Base-by-base conservation (phyloP, 2,888 invertebrate genomes). In the Thymelicus sylvestris region DNA sequence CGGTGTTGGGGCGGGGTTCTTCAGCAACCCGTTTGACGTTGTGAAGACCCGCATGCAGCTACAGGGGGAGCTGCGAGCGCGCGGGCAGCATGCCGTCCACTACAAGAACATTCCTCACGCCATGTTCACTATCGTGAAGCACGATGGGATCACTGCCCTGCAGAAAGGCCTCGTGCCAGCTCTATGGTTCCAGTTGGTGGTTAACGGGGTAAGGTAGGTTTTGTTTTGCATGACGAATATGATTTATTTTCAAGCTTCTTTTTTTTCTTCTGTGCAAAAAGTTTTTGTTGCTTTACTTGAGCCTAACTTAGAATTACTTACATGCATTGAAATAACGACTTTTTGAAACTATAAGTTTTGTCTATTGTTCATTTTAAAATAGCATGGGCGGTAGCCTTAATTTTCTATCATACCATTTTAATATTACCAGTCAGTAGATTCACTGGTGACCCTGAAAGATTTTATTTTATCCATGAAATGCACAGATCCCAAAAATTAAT, bases 1-100 rank as follows among this genome's bases (percentile, higher is more conserved):
- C 0, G 97, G 97, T 0, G 96, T 96, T 41, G 96, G 96, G 3
- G 97, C 97, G 0, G 97, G 97, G 8, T 94, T 97, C 81, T 96
- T 98, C 82, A 97, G 97, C 74, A 98, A 98, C 88, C 98, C 98
- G 0, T 95, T 98, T 78, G 98, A 98, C 84, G 98, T 98, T 7
- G 89, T 98, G 48, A 98, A 98, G 93, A 98, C 97, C 15, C 95
- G 98, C 0, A 96, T 98, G 94, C 98, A 98, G 85, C 93, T 98
- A 15, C 98, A 98, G 90, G 96, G 96, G n/a, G 96, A 97, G 87
- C 89, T 97, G 13, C 93, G 95, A 75, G 95, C 96, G 0, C 94
- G 94, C 71, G 97, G 97, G 0, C 90, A 94, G 73, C 95, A 95
- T 77, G 90, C 91, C 0, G 90, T 95, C 8, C 85, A 95, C 65